These are phyloP conservation scores for Matsumurasca onukii DNA, from an alignment of 1,140 invertebrate species.

Conservation along the genomic window DNA sequence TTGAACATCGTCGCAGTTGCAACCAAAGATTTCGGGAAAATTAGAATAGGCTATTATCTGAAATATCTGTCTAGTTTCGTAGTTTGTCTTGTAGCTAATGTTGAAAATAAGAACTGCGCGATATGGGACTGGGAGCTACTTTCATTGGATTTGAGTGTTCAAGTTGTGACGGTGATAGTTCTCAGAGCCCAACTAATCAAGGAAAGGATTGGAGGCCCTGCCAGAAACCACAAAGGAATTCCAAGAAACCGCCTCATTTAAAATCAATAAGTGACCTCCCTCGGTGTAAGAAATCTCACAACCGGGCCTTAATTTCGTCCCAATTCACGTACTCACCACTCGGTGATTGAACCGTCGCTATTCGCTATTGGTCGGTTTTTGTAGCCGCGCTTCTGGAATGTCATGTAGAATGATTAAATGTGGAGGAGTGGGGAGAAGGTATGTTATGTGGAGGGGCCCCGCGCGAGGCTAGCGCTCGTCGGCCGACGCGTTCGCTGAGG, in stretches of 20 bases:
- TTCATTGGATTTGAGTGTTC: too few species aligned
- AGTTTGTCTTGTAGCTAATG: too few species aligned
- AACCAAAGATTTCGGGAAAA: too few species aligned
- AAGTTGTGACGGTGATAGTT: too few species aligned
- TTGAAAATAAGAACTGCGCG: too few species aligned
- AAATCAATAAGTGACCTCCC: background rate
- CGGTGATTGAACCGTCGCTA: slow-evolving; percentile 3
- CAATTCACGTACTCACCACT: background rate
- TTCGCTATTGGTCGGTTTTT: slow-evolving; percentile 26
- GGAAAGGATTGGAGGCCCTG: too few species aligned
- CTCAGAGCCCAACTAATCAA: too few species aligned
- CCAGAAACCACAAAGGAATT: too few species aligned
- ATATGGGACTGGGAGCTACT: too few species aligned
- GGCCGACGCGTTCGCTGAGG: slow-evolving; percentile 12
- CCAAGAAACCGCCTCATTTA: background rate
- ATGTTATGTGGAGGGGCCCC: slow-evolving; percentile 21
- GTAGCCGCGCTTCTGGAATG: slow-evolving; percentile 19
- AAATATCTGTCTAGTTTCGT: too few species aligned
- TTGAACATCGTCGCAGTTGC: too few species aligned
- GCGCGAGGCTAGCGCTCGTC: slow-evolving; percentile 17
- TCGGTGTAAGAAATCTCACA: background rate
- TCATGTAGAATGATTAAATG: slow-evolving; percentile 32
- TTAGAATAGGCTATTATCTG: too few species aligned
- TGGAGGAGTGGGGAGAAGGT: slow-evolving; percentile 27
- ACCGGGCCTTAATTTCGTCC: background rate